Percentiles rank a stretch among this genome's conserved stretches.
Conservation (phyloP, 1,140 invertebrate genomes). For the Dufourea novaeangliae region DNA sequence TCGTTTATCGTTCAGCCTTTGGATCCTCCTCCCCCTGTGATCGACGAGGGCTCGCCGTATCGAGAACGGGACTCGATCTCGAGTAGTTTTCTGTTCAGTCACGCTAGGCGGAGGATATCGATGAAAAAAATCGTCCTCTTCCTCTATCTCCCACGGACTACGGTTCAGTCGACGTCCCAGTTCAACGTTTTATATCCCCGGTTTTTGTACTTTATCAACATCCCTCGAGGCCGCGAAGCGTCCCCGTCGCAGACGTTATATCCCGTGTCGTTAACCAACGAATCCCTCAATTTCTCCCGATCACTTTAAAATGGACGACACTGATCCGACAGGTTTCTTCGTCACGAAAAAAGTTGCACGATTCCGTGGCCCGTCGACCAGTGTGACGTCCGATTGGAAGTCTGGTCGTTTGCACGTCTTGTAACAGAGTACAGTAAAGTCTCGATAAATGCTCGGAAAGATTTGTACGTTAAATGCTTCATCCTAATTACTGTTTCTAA, state of each 20-base stretch:
- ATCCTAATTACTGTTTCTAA: no score
- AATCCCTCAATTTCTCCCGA: no score
- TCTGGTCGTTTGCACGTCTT: no score
- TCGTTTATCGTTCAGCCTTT: background rate
- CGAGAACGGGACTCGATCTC: conserved; percentile 15
- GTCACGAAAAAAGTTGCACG: no score
- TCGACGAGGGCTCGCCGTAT: conserved; percentile 7
- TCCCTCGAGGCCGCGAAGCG: conserved; percentile 18
- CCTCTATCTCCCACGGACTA: conserved; percentile 5
- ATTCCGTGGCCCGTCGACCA: no score
- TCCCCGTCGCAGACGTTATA: conserved; percentile 18
- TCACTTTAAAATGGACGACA: no score
- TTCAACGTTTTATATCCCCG: conserved; percentile 37
- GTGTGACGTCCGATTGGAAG: no score
- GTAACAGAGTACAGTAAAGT: no score
- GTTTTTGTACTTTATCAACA: conserved; percentile 46
- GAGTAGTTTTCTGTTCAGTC: conserved; percentile 2
- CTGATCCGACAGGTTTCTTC: no score
- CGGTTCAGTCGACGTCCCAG: conserved; percentile 24
- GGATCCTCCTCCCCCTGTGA: background rate
- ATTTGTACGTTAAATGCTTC: no score
- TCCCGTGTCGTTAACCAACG: background rate
- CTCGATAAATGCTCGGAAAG: no score
- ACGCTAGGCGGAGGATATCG: conserved; percentile 17
- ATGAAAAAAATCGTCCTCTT: background rate